Conservation (phyloP, 2,888 invertebrate genomes). For the Epirrita christyi region DNA sequence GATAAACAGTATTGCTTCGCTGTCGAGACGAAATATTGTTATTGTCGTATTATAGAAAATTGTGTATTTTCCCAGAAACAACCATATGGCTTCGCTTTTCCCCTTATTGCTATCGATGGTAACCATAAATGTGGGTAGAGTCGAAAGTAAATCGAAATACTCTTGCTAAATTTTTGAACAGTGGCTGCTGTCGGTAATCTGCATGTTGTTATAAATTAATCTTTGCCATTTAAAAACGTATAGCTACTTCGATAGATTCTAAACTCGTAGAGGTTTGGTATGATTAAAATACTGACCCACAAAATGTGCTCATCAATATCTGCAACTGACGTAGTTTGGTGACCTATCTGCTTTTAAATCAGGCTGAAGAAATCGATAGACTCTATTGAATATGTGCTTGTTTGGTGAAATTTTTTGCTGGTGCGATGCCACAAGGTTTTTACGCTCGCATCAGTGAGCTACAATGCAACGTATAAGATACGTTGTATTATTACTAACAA, state of each 20-base stretch:
- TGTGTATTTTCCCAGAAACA: constrained; percentile 33
- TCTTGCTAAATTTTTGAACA: neutral
- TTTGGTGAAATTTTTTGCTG: constrained; percentile 22
- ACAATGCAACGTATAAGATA: too few species aligned
- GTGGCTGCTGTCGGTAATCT: too few species aligned
- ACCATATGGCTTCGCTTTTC: constrained; percentile 13
- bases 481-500: neutral
- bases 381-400: constrained; percentile 32
- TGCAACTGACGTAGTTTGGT: constrained; percentile 35
- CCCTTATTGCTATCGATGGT: constrained; percentile 4
- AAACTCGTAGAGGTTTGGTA: constrained; percentile 13
- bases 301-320: constrained; percentile 18
- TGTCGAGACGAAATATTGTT: constrained; percentile 40
- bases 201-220: too few species aligned
- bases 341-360: constrained; percentile 37
- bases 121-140: constrained; percentile 6
- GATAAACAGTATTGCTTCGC: constrained; percentile 44
- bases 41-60: constrained; percentile 38
- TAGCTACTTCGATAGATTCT: neutral
- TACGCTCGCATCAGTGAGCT: neutral
- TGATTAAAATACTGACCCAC: constrained; percentile 11
- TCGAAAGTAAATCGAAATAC: neutral
- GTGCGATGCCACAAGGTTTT: constrained; percentile 7
- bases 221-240: neutral
- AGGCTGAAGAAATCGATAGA: constrained; percentile 41